Evolutionary conservation across 2,888 invertebrate genomes (phyloP).

Genomic region (Heteromurus nitidus): DNA sequence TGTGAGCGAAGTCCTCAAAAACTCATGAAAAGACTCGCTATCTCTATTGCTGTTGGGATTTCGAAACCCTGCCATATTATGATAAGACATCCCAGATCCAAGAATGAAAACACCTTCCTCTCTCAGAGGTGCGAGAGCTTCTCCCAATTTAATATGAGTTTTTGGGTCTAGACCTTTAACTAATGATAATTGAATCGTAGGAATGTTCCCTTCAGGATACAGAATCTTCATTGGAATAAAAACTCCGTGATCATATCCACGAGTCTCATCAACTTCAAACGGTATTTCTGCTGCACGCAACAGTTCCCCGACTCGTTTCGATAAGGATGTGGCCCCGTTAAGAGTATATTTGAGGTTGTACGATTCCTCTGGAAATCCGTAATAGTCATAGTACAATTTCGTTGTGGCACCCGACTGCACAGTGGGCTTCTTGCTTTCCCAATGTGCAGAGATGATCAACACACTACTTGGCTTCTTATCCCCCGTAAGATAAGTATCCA

Average conservation of each 20-base stretch:
- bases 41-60: constrained; percentile 34
- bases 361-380: constrained; percentile 65
- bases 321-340: constrained; percentile 32
- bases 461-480: constrained; percentile 55
- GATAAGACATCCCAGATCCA: constrained; percentile 64
- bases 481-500: constrained; percentile 36
- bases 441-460: constrained; percentile 66
- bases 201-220: constrained; percentile 59
- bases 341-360: constrained; percentile 61
- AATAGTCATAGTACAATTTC: constrained; percentile 65
- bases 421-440: constrained; percentile 62
- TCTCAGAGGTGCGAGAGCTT: constrained; percentile 60
- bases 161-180: constrained; percentile 59
- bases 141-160: constrained; percentile 61
- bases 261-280: constrained; percentile 39
- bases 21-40: constrained; percentile 65
- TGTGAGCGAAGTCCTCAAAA: constrained; percentile 40
- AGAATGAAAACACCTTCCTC: constrained; percentile 68
- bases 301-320: constrained; percentile 46
- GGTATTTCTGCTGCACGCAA: constrained; percentile 45
- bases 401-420: constrained; percentile 55
- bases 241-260: constrained; percentile 69
- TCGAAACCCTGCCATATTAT: constrained; percentile 64
- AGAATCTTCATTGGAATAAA: constrained; percentile 67
- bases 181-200: constrained; percentile 64